Base-by-base conservation (phyloP, 2,113 vertebrate genomes). In the Gavia stellata region DNA sequence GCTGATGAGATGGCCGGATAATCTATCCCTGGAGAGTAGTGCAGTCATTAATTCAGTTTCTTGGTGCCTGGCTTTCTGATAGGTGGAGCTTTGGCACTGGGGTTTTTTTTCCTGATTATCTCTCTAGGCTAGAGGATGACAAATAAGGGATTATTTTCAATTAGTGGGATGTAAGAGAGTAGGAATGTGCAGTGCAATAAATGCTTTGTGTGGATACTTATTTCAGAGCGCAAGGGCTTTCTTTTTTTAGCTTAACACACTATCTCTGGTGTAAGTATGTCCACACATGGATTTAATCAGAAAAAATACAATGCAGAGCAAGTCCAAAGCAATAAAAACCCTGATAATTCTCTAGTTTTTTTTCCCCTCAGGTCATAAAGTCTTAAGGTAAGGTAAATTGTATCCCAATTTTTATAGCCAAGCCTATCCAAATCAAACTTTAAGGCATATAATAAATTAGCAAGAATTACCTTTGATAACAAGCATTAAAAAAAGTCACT, bases 11-110 rank as follows among this genome's bases (percentile, higher is more conserved):
- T 70, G 66, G 56, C 78, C 84, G 74, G 81, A 45, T 92, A 87
- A 96, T 94, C 86, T 91, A 3, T 94, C 94, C 94, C 94, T 90
- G n/a, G 86, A 89, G 94, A 66, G 50, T 73, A 58, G 47, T 91
- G 34, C 29, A 50, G 45, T 61, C 89, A 66, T 94, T 90, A 89
- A 85, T 87, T 79, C 59, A 10, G 34, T 86, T 94, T 86, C 53
- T 89, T 18, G 4, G 38, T 73, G 49, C 81, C 62, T 94, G 36
- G 36, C 21, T 75, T 86, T 40, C 82, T 92, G 36, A 45, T 45
- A 72, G 88, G 86, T 91, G 66, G 86, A 89, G 73, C 33, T 87
- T 65, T 89, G 77, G 53, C 56, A 38, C 61, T 34, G 66, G 10
- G 15, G 13, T 56, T 70, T 36, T 49, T 14, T 11, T 12, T 1